Conservation (phyloP, 2,113 vertebrate species). For the Eolophus roseicapilla region DNA sequence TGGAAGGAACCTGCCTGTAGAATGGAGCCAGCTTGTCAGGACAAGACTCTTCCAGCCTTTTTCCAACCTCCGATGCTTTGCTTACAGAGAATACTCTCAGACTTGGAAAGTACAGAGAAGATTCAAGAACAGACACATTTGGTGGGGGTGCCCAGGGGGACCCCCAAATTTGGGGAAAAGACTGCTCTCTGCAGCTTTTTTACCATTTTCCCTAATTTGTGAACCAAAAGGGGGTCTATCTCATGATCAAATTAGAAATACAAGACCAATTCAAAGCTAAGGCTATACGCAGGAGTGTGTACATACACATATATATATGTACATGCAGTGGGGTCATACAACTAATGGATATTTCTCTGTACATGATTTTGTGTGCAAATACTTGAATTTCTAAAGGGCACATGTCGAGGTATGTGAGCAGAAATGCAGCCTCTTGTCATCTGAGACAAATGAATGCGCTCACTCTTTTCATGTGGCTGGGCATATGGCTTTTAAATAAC, state of each 20-base stretch:
- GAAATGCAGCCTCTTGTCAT: background rate
- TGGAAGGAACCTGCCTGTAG: background rate
- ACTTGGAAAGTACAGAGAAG: background rate
- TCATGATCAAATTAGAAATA: background rate
- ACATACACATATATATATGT: background rate
- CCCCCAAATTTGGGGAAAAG: background rate
- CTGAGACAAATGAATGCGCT: background rate
- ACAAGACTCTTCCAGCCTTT: background rate
- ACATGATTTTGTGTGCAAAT: background rate
- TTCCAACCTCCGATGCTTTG: accelerated
- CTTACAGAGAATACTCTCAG: background rate
- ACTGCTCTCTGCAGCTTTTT: background rate
- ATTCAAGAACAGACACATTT: background rate
- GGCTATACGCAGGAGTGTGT: background rate
- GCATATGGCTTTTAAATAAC: background rate
- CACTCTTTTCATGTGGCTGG: background rate
- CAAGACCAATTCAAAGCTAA: background rate
- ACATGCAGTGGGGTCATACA: background rate
- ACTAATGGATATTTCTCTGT: background rate
- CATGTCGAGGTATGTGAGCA: background rate
- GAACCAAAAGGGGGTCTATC: background rate
- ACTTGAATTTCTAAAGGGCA: background rate
- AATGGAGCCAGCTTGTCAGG: background rate
- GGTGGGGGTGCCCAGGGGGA: background rate
- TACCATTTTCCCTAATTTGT: background rate